Evolutionary conservation across 2,797 vertebrate genomes (phyloP).

Genomic region (Sternotherus odoratus): DNA sequence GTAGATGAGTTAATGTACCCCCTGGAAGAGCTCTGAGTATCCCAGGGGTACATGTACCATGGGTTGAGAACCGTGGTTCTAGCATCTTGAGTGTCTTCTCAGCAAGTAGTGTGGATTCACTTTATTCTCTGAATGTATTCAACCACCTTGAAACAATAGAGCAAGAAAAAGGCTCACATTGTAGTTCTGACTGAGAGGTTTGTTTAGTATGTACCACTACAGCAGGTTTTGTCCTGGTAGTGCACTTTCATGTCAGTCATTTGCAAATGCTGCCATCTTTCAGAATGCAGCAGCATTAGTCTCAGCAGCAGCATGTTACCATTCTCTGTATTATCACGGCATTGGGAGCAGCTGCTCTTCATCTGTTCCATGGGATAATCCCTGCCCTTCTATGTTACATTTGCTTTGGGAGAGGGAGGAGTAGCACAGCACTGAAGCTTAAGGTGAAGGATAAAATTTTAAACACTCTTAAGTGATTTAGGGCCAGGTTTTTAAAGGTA

Average conservation of each 20-base stretch:
- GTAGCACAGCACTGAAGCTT: not conserved
- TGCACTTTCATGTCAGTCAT: constrained; percentile 8
- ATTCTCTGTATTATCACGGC: not conserved
- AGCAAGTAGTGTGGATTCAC: not conserved
- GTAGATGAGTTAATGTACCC: too few species aligned
- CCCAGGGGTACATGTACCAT: not conserved
- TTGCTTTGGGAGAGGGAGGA: not conserved
- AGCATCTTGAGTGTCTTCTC: not conserved
- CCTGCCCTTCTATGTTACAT: not conserved
- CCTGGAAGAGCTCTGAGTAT: too few species aligned
- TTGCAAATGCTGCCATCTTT: constrained; percentile 13
- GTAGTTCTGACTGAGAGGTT: constrained; percentile 18
- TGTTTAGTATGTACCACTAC: constrained; percentile 22
- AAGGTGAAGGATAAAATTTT: not conserved
- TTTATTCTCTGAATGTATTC: not conserved
- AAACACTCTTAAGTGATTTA: not conserved
- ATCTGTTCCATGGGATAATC: not conserved
- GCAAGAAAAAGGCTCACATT: not conserved
- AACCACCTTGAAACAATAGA: not conserved
- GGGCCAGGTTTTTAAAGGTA: not conserved
- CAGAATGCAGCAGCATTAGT: constrained; percentile 44
- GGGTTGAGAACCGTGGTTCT: not conserved
- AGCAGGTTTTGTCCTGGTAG: constrained; percentile 36
- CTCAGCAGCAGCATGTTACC: not conserved
- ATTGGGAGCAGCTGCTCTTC: constrained; percentile 11